Conservation (phyloP, 92 coral and sea anemone species). For the Zoanthus gigantus region DNA sequence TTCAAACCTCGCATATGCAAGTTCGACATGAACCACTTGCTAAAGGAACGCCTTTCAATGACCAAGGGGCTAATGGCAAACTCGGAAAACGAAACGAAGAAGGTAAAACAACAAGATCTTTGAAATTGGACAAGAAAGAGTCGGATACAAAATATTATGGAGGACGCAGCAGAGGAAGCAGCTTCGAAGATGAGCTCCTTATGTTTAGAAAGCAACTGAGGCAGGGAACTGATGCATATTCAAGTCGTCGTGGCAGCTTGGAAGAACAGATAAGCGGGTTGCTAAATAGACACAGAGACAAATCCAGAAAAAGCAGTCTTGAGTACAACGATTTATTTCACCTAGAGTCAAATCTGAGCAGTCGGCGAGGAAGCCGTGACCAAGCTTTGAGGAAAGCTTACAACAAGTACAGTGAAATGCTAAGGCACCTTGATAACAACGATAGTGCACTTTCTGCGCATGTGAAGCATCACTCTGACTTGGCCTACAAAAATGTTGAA, state of each 20-base stretch:
- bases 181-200: slow-evolving; percentile 41
- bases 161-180: slow-evolving; percentile 42
- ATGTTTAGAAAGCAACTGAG: background rate
- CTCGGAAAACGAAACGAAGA: slow-evolving; percentile 29
- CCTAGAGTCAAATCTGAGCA: slow-evolving; percentile 45
- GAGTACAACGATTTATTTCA: slow-evolving; percentile 43
- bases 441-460: slow-evolving; percentile 13
- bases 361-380: slow-evolving; percentile 33
- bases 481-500: background rate
- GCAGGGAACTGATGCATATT: background rate
- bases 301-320: slow-evolving; percentile 48
- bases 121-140: slow-evolving; percentile 1
- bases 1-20: background rate
- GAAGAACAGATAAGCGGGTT: slow-evolving; percentile 32
- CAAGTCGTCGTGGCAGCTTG: slow-evolving; percentile 45
- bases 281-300: slow-evolving; percentile 7
- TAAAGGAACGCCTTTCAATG: background rate
- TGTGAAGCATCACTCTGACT: slow-evolving; percentile 33
- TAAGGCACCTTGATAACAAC: background rate
- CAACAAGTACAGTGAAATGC: slow-evolving; percentile 19
- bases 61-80: slow-evolving; percentile 22
- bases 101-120: slow-evolving; percentile 4
- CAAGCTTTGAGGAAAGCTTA: slow-evolving; percentile 19
- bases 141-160: background rate
- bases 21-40: background rate